Base-by-base conservation (phyloP, 1,140 invertebrate species). In the Drosophila bocqueti region DNA sequence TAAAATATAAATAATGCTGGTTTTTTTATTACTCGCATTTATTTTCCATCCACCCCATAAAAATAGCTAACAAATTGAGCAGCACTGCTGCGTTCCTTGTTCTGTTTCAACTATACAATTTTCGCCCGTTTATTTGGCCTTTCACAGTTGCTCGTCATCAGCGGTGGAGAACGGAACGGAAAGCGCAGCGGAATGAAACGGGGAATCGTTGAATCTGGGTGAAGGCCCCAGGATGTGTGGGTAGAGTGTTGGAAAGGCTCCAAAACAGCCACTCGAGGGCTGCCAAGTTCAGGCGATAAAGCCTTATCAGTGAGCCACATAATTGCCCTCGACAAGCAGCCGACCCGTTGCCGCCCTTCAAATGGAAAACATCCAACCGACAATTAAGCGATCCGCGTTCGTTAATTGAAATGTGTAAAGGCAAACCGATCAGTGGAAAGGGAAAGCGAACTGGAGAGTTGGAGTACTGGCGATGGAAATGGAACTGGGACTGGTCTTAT, bases 361-460 rank as follows among this genome's bases (percentile, higher is more conserved):
- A 50, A 46, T 42, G 45, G n/a, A 42, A 52, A 7, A 21, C 31
- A 54, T 3, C 43, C 42, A 31, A 29, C 47, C 31, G 29, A 67
- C 83, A 87, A 86, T 87, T 89, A 83, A 81, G 61, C 67, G 76
- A 68, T 59, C 64, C 71, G 83, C 80, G 83, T 61, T 61, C 54
- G 67, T 84, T 86, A 87, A 87, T 87, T 89, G 81, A 89, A 89
- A 78, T 84, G 85, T 80, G 75, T 73, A 61, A 76, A 54, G 66
- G 71, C 83, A 66, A 78, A 79, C 36, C 52, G 85, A 86, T 86
- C 83, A 62, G 60, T 36, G 42, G 52, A 45, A 68, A 52, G 26
- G 24, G 36, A 42, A 38, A 21, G 42, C 24, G 42, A 50, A 43
- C 18, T 26, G 42, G 62, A 24, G 62, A 47, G 50, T 38, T 24